phyloP scores from a whole-genome alignment of 1,140 invertebrate genomes.

The Calliphora vicina region DNA sequence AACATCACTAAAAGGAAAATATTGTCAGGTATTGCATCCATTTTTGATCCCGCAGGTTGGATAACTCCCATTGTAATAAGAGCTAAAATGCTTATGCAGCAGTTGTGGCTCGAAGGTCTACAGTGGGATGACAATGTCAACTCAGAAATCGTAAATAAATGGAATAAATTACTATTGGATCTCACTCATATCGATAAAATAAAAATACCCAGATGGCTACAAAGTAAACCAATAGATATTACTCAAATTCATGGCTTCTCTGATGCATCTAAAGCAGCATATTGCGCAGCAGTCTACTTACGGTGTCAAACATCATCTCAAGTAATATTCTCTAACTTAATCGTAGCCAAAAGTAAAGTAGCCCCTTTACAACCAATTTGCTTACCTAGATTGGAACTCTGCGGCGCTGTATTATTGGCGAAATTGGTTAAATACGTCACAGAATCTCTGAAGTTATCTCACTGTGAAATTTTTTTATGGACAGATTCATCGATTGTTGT shows the following conservation, averaged over 20 bases:
- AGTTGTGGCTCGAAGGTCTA: neutral
- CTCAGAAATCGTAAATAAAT: neutral
- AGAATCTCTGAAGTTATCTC: neutral
- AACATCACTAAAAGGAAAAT: neutral
- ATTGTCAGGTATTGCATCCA: neutral
- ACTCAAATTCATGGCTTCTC: neutral
- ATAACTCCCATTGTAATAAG: neutral
- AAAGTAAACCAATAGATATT: neutral
- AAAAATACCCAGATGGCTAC: constrained; percentile 2
- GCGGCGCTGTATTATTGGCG: neutral
- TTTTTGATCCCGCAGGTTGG: neutral
- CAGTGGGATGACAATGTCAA: constrained; percentile 12
- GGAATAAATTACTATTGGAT: neutral
- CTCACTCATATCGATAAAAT: neutral
- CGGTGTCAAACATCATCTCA: neutral
- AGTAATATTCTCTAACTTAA: neutral
- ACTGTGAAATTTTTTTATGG: neutral
- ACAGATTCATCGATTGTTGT: neutral
- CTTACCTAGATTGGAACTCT: neutral
- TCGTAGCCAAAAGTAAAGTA: neutral
- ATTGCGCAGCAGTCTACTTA: neutral
- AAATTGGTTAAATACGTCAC: neutral
- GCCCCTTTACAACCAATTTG: neutral
- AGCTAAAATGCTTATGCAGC: constrained; percentile 15
- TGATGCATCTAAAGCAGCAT: neutral